A percentile compares a stretch with the other conserved stretches of the same genome.
Conservation (phyloP, 2,888 invertebrate genomes). For the Heliconius charithonia region DNA sequence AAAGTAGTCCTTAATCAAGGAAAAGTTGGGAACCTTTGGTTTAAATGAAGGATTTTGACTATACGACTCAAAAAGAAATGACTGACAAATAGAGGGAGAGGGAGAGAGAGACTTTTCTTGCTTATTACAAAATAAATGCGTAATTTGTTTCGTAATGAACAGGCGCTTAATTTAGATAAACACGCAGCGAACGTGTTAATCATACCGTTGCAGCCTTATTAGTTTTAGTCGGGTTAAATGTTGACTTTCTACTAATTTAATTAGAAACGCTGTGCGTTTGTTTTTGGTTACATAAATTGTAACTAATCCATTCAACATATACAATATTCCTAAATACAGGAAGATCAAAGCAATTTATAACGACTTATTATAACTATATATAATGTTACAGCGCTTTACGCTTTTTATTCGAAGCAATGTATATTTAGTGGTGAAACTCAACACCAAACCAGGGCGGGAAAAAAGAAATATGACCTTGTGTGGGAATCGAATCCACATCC, state of each 20-base stretch:
- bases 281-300: constrained; percentile 8
- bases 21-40: too few relatives aligned
- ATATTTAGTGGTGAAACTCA: background rate
- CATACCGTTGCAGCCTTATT: constrained; percentile 16
- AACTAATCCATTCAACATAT: background rate
- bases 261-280: constrained; percentile 5
- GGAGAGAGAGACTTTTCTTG: background rate
- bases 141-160: background rate
- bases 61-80: background rate
- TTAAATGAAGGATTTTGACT: too few relatives aligned
- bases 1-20: too few relatives aligned
- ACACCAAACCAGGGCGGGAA: background rate
- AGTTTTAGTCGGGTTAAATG: constrained; percentile 12
- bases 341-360: background rate
- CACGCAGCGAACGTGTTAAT: constrained; percentile 16
- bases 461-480: background rate
- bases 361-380: too few relatives aligned
- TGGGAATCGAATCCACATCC: background rate
- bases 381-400: too few relatives aligned
- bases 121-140: background rate
- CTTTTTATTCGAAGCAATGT: background rate
- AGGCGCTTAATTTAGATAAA: constrained; percentile 13
- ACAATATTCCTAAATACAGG: background rate
- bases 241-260: constrained; percentile 15
- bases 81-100: background rate